phyloP scores from a whole-genome alignment of 2,888 invertebrate genomes.

The Philhelius pedissequus region DNA sequence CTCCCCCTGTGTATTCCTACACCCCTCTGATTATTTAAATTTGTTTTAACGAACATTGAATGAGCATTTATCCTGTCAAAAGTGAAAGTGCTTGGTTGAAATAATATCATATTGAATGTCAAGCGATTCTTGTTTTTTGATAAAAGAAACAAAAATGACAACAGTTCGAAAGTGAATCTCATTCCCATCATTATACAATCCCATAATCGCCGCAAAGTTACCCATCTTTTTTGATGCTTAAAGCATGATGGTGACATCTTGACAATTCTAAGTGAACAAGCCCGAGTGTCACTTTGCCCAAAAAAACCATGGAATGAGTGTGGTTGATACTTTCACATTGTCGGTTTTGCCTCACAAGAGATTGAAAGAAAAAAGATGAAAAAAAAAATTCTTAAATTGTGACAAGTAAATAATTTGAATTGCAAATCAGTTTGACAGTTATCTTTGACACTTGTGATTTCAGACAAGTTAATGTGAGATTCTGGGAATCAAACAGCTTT shows the following conservation, averaged over 20 bases:
- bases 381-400: conserved; percentile 25
- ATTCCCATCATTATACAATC: background rate
- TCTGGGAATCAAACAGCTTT: conserved; percentile 17
- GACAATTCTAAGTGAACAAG: conserved; percentile 61
- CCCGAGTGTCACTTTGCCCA: conserved; percentile 39
- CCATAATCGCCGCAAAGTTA: conserved; percentile 33
- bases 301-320: conserved; percentile 31
- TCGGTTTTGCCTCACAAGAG: background rate
- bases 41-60: background rate
- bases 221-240: background rate
- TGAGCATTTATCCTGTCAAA: conserved; percentile 20
- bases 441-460: conserved; percentile 56
- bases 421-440: conserved; percentile 64
- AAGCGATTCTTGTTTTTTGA: background rate
- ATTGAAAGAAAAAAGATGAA: background rate
- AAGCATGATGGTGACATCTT: conserved; percentile 41
- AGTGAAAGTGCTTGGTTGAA: conserved; percentile 2
- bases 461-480: conserved; percentile 32
- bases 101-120: conserved; percentile 9
- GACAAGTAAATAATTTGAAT: conserved; percentile 63
- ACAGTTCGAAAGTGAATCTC: conserved; percentile 40
- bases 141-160: background rate
- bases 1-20: too few relatives aligned
- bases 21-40: too few relatives aligned
- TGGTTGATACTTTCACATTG: conserved; percentile 42